phyloP scores from a whole-genome alignment of 1,140 invertebrate genomes.

The Drosophila obscura region DNA sequence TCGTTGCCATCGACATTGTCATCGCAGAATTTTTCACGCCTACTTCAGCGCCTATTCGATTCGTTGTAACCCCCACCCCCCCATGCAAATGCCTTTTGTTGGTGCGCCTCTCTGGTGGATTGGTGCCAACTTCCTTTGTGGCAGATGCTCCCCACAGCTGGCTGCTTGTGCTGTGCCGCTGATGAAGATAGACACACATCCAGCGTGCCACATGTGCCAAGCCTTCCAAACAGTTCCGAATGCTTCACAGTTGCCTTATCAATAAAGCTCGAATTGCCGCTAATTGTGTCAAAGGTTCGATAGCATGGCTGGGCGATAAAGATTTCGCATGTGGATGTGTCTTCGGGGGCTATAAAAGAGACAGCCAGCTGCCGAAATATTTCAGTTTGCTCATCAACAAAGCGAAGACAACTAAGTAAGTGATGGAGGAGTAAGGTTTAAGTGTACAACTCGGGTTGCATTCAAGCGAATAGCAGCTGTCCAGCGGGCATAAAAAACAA shows the following conservation, averaged over 20 bases:
- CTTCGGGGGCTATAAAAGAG: slow-evolving; percentile 60
- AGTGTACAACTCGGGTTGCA: too few species aligned
- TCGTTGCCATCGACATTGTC: slow-evolving; percentile 28
- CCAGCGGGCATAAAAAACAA: too few species aligned
- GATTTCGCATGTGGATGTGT: slow-evolving; percentile 1
- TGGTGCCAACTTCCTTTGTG: slow-evolving; percentile 47
- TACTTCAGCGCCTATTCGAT: slow-evolving; percentile 46
- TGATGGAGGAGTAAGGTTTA: neutral
- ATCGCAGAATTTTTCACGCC: slow-evolving; percentile 67
- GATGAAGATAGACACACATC: slow-evolving; percentile 45
- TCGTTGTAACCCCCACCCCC: neutral
- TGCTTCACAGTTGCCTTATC: slow-evolving; percentile 54
- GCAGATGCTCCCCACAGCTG: neutral
- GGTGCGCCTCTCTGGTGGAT: slow-evolving; percentile 22
- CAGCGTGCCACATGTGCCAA: slow-evolving; percentile 55
- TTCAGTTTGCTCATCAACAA: slow-evolving; percentile 54
- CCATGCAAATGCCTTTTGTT: slow-evolving; percentile 63
- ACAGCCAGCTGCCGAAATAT: slow-evolving; percentile 18
- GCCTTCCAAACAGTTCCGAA: slow-evolving; percentile 29
- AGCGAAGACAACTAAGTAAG: slow-evolving; percentile 38
- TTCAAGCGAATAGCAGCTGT: too few species aligned
- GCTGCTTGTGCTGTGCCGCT: neutral
- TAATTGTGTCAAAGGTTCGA: slow-evolving; percentile 73
- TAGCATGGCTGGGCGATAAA: slow-evolving; percentile 17
- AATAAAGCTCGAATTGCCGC: slow-evolving; percentile 38